Conservation (phyloP, 2,888 invertebrate genomes). For the Teleiodes luculella region DNA sequence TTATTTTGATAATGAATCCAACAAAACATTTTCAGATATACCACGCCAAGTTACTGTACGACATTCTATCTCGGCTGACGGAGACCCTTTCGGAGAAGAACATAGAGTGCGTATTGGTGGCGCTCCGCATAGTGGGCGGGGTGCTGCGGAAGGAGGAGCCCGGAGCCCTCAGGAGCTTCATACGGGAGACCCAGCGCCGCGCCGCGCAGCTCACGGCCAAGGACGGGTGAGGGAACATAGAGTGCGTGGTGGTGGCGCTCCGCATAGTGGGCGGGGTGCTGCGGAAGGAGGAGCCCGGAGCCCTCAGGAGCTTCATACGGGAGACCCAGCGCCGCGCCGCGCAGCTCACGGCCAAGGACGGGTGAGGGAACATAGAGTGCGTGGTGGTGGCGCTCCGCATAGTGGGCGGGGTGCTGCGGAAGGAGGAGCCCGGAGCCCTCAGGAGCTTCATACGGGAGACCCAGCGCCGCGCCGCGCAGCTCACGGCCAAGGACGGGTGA, state of each 20-base stretch:
- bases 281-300: conserved; percentile 90
- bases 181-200: conserved; percentile 82
- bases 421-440: conserved; percentile 89
- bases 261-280: conserved; percentile 90
- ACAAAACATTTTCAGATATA: conserved; percentile 79
- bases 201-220: conserved; percentile 57
- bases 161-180: conserved; percentile 84
- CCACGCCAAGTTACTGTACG: conserved; percentile 87
- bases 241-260: conserved; percentile 87
- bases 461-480: conserved; percentile 77
- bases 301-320: conserved; percentile 86
- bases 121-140: conserved; percentile 90
- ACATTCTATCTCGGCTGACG: conserved; percentile 84
- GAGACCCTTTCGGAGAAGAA: conserved; percentile 84
- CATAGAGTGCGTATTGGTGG: conserved; percentile 89
- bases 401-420: conserved; percentile 90
- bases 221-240: conserved; percentile 73
- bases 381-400: conserved; percentile 86
- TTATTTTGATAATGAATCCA: too few species aligned
- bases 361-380: conserved; percentile 81
- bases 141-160: conserved; percentile 93
- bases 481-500: conserved; percentile 53
- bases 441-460: conserved; percentile 85
- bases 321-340: conserved; percentile 81
- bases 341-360: conserved; percentile 43